These are phyloP conservation scores for Cryptocephalus moraei DNA, from an alignment of 2,888 invertebrate genomes.

Conservation along the genomic window DNA sequence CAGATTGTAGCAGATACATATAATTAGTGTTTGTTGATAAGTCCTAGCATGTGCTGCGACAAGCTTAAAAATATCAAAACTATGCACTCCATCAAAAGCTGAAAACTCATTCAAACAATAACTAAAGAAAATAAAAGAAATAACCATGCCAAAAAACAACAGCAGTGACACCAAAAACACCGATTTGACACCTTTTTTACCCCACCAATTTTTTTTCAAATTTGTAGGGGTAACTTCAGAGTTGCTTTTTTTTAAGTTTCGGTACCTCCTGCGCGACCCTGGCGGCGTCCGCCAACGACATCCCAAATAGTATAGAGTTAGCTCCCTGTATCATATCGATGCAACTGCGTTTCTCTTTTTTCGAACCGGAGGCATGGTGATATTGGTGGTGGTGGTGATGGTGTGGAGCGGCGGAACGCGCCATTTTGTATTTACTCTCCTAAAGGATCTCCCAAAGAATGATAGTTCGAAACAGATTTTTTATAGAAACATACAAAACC, in stretches of 20 bases:
- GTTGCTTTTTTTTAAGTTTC: no score
- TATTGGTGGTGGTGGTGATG: constrained; percentile 4
- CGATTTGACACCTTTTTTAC: not conserved
- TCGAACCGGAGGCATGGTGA: constrained; percentile 2
- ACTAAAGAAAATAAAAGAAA: no score
- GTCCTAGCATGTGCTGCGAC: no score
- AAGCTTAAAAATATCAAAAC: no score
- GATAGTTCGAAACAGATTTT: no score
- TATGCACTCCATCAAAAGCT: no score
- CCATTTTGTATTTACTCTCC: constrained; percentile 19
- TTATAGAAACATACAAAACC: no score
- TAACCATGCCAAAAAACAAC: no score
- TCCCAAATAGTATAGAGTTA: constrained; percentile 24
- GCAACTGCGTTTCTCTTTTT: constrained; percentile 21
- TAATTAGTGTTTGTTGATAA: no score
- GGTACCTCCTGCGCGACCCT: constrained; percentile 23
- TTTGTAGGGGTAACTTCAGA: no score
- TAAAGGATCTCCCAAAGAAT: constrained; percentile 4
- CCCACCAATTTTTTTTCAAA: constrained; percentile 4
- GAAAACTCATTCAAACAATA: no score
- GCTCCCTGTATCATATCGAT: constrained; percentile 22
- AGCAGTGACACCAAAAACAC: not conserved
- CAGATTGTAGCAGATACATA: no score
- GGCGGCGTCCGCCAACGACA: constrained; percentile 24
- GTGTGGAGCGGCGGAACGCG: constrained; percentile 10